A percentile compares a stretch with the other conserved stretches of the same genome.
Conservation (phyloP, 1,140 invertebrate species). For the Paraescarpia echinospica region DNA sequence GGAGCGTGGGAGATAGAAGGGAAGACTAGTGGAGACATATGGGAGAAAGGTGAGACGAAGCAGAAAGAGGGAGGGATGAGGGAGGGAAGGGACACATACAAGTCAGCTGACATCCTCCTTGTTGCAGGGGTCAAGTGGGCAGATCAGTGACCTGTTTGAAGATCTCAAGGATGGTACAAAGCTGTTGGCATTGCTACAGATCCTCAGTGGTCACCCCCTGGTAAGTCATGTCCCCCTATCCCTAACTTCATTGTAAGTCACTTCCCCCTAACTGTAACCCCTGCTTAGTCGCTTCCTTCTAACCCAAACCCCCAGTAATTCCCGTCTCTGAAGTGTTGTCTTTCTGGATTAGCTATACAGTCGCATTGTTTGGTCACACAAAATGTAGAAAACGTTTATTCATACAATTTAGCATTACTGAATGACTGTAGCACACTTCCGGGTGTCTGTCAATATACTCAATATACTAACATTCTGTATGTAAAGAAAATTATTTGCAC, state of each 20-base stretch:
- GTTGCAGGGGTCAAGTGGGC: not conserved
- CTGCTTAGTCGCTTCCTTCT: conserved; percentile 68
- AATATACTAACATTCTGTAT: not conserved
- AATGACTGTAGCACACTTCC: not conserved
- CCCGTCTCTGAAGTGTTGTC: not conserved
- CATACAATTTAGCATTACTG: not conserved
- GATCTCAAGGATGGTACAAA: conserved; percentile 85
- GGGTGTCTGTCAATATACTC: not conserved
- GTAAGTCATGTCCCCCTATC: conserved; percentile 64
- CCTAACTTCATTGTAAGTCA: conserved; percentile 71
- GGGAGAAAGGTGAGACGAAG: not conserved
- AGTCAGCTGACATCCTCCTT: not conserved
- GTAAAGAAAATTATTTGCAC: not conserved
- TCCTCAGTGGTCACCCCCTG: conserved; percentile 78
- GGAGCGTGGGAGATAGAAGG: too few species aligned
- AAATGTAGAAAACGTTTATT: not conserved
- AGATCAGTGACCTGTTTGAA: conserved; percentile 76
- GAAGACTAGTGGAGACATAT: too few species aligned
- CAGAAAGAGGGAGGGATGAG: not conserved
- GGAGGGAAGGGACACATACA: not conserved
- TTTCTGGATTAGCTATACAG: not conserved
- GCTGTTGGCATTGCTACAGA: conserved; percentile 79
- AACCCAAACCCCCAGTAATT: too few species aligned
- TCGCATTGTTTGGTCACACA: not conserved
- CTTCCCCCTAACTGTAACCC: conserved; percentile 44